Evolutionary conservation across 2,113 vertebrate genomes (phyloP), one percentile per base, ranked within the genome.

Genomic region (Alces alces): DNA sequence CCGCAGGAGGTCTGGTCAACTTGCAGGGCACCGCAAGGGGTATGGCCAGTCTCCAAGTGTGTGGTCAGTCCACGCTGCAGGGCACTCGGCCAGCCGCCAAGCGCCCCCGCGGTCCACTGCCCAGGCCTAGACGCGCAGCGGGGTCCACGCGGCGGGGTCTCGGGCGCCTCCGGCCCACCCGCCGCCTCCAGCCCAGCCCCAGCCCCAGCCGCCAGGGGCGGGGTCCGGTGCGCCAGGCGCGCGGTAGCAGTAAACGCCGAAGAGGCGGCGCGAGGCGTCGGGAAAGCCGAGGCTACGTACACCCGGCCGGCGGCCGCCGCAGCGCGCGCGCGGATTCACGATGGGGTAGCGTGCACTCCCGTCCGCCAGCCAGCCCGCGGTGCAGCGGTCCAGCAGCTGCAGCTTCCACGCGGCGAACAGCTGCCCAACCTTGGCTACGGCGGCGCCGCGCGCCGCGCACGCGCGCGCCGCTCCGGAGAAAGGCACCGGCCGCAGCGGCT

Each of bases 291-390:
- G 98, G 98, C 99, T 99, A 86, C 99, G 99, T 30, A 99, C 99
- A 0, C 99, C 99, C 0, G 99, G 99, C 86, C 99, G 98, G 5
- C 96, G 93, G n/a, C 99, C 99, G 0, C 99, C 99, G 3, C 99
- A 99, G 96, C 99, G 99, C 0, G 98, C 97, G 2, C 99, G 99
- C 1, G 99, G 99, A 93, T 99, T 99, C 93, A 99, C 99, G 36
- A 99, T 99, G 96, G 99, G 99, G 97, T 99, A 99, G 39, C 99
- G 99, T 80, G 99, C 99, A 97, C 99, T 99, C 93, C 99, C 99
- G 11, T 99, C 99, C 45, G 99, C 99, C 97, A 99, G 96, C 99
- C 99, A 99, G 39, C 99, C 99, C 0, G 99, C 99, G 36, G 99
- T 99, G 79, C 99, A 99, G 93, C 99, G 99, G 96, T 99, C 99